A percentile compares a stretch with the other conserved stretches of the same genome.
Conservation (phyloP, 2,888 invertebrate species). For the Kuschelorhynchus macadamiae region DNA sequence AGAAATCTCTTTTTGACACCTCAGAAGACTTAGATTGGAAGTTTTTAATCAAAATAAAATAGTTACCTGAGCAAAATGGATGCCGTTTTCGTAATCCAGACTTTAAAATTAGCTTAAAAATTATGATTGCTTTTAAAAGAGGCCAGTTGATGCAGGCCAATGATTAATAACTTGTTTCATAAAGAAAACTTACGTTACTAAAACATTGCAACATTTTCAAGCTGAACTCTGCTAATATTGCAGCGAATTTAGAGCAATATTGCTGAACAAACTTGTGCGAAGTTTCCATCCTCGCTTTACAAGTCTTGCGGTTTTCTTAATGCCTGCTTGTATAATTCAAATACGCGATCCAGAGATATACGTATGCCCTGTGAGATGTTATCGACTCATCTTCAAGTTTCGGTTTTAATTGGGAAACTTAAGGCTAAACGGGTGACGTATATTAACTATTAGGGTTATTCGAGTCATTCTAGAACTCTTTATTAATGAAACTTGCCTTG, state of each 20-base stretch:
- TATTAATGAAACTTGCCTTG: too few species aligned
- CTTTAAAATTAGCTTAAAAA: too few species aligned
- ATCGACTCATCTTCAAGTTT: slow-evolving; percentile 41
- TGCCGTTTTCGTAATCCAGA: too few species aligned
- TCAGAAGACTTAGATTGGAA: too few species aligned
- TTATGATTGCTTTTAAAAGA: too few species aligned
- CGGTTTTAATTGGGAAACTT: slow-evolving; percentile 39
- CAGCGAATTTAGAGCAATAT: slow-evolving; percentile 56
- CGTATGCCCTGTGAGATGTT: slow-evolving; percentile 36
- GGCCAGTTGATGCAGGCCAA: too few species aligned
- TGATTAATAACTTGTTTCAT: too few species aligned
- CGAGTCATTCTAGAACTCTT: too few species aligned
- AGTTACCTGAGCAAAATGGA: too few species aligned
- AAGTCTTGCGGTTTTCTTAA: slow-evolving; percentile 67
- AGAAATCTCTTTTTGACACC: too few species aligned
- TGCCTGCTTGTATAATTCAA: slow-evolving; percentile 53
- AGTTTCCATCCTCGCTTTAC: slow-evolving; percentile 65
- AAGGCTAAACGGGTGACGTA: slow-evolving; percentile 23
- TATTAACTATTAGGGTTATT: slow-evolving; percentile 6
- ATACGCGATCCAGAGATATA: slow-evolving; percentile 29
- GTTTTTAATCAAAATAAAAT: too few species aligned
- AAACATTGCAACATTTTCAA: slow-evolving; percentile 48
- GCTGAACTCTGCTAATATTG: slow-evolving; percentile 57
- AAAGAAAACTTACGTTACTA: too few species aligned
- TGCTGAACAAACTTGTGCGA: slow-evolving; percentile 60